Conservation (phyloP, 2,113 vertebrate species). For the Nanger granti region DNA sequence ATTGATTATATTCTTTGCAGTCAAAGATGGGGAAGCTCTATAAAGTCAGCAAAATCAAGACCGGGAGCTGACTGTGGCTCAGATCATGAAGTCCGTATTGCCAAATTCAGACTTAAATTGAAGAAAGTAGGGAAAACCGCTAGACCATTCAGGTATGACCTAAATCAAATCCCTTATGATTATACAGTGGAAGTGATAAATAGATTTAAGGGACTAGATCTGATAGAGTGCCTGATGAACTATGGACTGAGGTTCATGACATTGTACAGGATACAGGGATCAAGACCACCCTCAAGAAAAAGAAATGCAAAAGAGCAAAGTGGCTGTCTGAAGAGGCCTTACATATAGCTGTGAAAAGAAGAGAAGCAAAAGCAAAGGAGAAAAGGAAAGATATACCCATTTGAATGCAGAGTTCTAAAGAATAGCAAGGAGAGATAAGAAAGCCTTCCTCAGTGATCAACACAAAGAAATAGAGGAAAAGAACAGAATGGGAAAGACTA, state of each 20-base stretch:
- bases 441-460: background rate
- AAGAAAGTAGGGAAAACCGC: background rate
- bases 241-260: accelerated
- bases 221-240: background rate
- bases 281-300: background rate
- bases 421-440: background rate
- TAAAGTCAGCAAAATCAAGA: background rate
- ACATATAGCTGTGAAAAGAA: background rate
- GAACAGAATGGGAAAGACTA: background rate
- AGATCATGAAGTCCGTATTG: background rate
- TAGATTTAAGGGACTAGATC: background rate
- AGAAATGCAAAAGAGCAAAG: background rate
- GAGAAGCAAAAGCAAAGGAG: background rate
- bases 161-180: background rate
- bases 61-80: background rate
- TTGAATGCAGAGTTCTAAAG: background rate
- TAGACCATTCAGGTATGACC: background rate
- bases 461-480: background rate
- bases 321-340: background rate
- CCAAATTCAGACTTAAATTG: background rate
- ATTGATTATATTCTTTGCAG: background rate
- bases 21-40: background rate
- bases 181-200: background rate
- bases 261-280: background rate
- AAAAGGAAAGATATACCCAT: background rate